Base-by-base conservation (phyloP, 2,113 vertebrate genomes). In the Pampusana beccarii region DNA sequence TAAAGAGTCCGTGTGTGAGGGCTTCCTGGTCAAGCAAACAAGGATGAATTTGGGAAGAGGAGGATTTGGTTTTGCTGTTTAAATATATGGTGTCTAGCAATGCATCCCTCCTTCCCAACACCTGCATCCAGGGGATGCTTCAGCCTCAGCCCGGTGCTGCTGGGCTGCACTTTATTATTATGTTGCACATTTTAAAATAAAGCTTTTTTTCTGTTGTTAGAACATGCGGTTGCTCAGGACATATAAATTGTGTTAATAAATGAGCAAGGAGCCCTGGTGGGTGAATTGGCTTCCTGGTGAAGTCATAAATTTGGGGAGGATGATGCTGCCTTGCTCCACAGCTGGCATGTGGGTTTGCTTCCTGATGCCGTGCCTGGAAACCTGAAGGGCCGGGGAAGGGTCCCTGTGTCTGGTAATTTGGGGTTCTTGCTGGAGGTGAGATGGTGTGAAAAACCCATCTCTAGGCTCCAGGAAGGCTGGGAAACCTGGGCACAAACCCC, bases 271-370 rank as follows among this genome's bases (percentile, higher is more conserved):
- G 34, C 48, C 53, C 13, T 90, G 86, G 79, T 91, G 92, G 92
- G 91, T 90, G 81, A 94, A 97, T 90, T 81, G 88, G 86, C 90
- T 96, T 96, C 93, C 95, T 84, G 29, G 42, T 54, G 92, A 95
- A 96, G 88, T 82, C 66, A 86, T 94, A 88, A 93, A 95, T 95
- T 80, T 91, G 81, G 82, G 85, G 90, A 60, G 86, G 93, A 90
- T 62, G 73, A 73, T 72, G 86, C 71, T 4, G 65, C 73, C 65
- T 66, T 62, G 60, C 72, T 90, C 16, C 5, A 4, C 69, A 92
- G 81, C 86, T 16, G 2, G 60, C 4, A 5, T 1, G 6, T 82
- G 88, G 67, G 69, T 83, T 92, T 73, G 64, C 67, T 86, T 6
- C 9, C 36, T 57, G 20, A 25, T 6, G 0, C 78, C 1, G 1